Conservation (phyloP, 2,888 invertebrate genomes). For the Gonocerus acuteangulatus region DNA sequence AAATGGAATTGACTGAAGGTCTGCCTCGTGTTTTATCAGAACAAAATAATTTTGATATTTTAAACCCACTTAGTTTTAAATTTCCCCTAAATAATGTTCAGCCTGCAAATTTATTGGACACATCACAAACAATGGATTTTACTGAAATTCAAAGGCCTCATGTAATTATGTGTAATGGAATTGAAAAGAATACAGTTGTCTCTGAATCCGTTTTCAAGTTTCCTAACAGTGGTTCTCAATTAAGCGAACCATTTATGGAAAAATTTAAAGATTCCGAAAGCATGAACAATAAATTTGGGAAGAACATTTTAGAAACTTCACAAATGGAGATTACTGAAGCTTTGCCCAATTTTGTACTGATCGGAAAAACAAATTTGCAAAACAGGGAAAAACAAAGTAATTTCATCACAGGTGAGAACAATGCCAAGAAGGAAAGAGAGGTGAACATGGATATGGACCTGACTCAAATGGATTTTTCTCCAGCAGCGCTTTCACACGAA, state of each 20-base stretch:
- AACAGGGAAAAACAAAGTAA: too few species aligned
- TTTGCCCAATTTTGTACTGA: too few species aligned
- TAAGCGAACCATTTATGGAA: too few species aligned
- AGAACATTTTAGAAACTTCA: background rate
- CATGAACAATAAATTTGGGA: too few species aligned
- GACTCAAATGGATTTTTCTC: constrained; percentile 7
- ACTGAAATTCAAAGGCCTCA: background rate
- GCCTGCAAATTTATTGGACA: background rate
- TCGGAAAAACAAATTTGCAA: too few species aligned
- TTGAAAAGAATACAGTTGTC: background rate
- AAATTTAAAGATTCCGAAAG: too few species aligned
- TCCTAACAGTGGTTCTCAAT: background rate
- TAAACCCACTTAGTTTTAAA: background rate
- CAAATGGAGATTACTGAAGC: constrained; percentile 26
- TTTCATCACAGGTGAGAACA: too few species aligned
- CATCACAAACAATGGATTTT: background rate
- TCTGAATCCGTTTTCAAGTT: too few species aligned
- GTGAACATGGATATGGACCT: too few species aligned
- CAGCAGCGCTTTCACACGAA: background rate
- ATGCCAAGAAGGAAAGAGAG: too few species aligned
- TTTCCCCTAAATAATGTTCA: background rate
- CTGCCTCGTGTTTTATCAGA: too few species aligned
- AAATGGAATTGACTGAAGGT: constrained; percentile 25
- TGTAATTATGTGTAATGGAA: background rate
- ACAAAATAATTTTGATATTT: too few species aligned